Base-by-base conservation (phyloP, 2,888 invertebrate genomes). In the Nomada ruficornis region DNA sequence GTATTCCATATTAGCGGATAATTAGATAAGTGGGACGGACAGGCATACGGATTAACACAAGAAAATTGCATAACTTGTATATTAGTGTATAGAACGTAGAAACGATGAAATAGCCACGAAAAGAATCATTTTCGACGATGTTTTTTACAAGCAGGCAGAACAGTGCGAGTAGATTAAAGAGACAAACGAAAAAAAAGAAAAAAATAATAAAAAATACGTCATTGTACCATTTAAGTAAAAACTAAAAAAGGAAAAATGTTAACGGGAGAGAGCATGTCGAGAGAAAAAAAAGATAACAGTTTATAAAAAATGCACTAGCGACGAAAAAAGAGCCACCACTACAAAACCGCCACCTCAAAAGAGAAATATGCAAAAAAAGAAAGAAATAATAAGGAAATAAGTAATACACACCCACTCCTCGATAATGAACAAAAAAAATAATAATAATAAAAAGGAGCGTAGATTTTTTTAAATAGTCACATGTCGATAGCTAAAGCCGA, bases 51-150 rank as follows among this genome's bases (percentile, higher is more conserved):
- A 92, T 87, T 90, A 59, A 78, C 75, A 79, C 64, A 67, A 65
- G 64, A 83, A 92, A 91, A 91, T 92, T 91, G 90, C 92, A 91
- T 93, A 93, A 93, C 93, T 93, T 94, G 93, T 93, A 94, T 94
- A 94, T 94, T 94, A 93, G 93, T 93, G 94, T 94, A 93, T 94
- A 94, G 93, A 93, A 92, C 80, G 80, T 80, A 92, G 93, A 93
- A 93, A 91, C 88, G 90, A 91, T 87, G 91, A 91, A 91, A 92
- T 93, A 92, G 92, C 89, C 91, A 91, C 89, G 89, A 90, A 72
- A 91, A 89, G 88, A 84, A 93, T 93, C 93, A 93, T 93, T 93
- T 93, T 93, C 93, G 92, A 93, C 92, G 90, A 93, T 92, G 93
- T 93, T 94, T 94, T 94, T 93, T 94, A 94, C 92, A 91, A 86